phyloP scores from a whole-genome alignment of 2,888 invertebrate species.

The Rhagonycha lutea region DNA sequence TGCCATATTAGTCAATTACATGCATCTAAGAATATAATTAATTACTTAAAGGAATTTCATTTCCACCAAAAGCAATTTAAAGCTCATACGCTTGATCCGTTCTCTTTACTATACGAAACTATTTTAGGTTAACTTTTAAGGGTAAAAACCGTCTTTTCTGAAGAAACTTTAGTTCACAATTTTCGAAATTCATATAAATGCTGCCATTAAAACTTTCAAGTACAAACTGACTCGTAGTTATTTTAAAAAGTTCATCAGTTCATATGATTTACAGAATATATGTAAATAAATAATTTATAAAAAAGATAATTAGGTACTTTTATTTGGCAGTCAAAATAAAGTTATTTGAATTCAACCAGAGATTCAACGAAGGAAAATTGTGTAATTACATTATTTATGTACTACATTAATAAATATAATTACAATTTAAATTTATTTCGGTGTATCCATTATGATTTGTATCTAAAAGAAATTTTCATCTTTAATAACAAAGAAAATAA shows the following conservation, averaged over 20 bases:
- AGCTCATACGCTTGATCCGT: not conserved
- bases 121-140: not conserved
- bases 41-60: not conserved
- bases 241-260: no score
- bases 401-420: no score
- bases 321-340: not conserved
- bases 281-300: not conserved
- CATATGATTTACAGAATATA: no score
- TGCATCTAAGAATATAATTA: not conserved
- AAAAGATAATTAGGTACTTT: not conserved
- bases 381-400: no score
- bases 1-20: not conserved
- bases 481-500: no score
- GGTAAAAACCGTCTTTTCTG: not conserved
- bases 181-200: not conserved
- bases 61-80: not conserved
- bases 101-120: not conserved
- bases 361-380: no score
- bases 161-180: not conserved
- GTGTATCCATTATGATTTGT: no score
- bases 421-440: no score
- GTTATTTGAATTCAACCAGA: not conserved
- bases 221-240: not conserved
- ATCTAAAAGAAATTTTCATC: no score
- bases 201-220: not conserved